Evolutionary conservation across 37 sponge, comb jelly and placozoan species (phyloP).

Genomic region (Diacarnus erythraeanus): DNA sequence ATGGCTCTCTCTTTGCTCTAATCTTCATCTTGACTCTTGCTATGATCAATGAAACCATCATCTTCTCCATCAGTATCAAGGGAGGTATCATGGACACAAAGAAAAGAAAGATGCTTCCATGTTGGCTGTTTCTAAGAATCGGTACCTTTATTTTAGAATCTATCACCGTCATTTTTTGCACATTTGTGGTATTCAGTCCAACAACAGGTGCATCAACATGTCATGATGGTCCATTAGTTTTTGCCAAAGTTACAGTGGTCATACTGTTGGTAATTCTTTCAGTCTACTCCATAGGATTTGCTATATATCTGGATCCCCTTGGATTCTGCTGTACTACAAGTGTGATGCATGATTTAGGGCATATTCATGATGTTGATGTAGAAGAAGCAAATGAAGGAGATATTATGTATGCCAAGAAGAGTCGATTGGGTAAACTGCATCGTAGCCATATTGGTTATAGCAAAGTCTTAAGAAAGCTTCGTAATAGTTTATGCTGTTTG

Average conservation of each 20-base stretch:
- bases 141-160: constrained; percentile 5
- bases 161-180: not conserved
- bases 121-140: not conserved
- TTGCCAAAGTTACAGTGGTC: constrained; percentile 13
- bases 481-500: not conserved
- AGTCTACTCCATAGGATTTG: not conserved
- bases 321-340: constrained; percentile 22
- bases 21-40: not conserved
- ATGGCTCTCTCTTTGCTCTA: constrained; percentile 17
- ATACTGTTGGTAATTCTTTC: not conserved
- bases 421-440: constrained; percentile 1
- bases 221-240: constrained; percentile 29
- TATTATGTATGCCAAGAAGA: not conserved
- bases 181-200: constrained; percentile 6
- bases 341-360: not conserved
- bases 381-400: not conserved
- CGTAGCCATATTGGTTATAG: constrained; percentile 1
- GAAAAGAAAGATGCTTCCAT: not conserved
- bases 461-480: not conserved
- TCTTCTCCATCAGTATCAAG: constrained; percentile 13
- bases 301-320: constrained; percentile 13
- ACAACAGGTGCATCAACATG: constrained; percentile 10
- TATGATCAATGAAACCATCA: constrained; percentile 14
- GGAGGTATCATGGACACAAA: constrained; percentile 1
- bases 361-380: not conserved